Evolutionary conservation across 30 jellyfish, hydroid and myxozoan genomes (phyloP).

Genomic region (Hydra vulgaris): DNA sequence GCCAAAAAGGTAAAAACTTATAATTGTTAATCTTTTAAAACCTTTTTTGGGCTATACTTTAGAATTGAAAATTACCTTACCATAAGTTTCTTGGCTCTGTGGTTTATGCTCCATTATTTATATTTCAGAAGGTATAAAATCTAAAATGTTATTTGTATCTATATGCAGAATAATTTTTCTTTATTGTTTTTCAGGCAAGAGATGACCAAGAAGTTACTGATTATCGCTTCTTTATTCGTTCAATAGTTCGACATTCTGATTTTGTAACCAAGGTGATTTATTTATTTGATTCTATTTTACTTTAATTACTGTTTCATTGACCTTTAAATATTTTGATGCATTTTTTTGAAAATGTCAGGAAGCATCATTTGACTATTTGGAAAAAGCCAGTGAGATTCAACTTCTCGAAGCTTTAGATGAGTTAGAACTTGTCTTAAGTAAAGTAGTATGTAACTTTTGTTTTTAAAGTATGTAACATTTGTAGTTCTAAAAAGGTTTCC

Average conservation of each 20-base stretch:
- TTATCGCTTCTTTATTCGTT: slow-evolving; percentile 68
- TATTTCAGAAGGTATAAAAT: too few relatives aligned
- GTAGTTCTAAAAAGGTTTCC: too few relatives aligned
- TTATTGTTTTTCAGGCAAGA: slow-evolving; percentile 19
- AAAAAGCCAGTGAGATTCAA: slow-evolving; percentile 80
- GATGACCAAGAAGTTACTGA: slow-evolving; percentile 75
- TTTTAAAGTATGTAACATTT: neutral
- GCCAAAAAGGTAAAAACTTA: slow-evolving; percentile 52
- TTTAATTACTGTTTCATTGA: neutral
- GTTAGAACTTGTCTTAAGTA: slow-evolving; percentile 65
- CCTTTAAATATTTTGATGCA: too few relatives aligned
- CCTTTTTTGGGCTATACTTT: too few relatives aligned
- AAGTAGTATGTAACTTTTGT: slow-evolving; percentile 53
- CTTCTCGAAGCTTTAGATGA: slow-evolving; percentile 80
- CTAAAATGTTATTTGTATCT: neutral
- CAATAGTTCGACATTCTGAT: slow-evolving; percentile 76
- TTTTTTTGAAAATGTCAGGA: slow-evolving; percentile 27
- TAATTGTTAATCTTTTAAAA: neutral
- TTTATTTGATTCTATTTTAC: neutral
- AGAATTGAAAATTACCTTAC: too few relatives aligned
- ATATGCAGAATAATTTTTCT: too few relatives aligned
- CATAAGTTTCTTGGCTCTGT: too few relatives aligned
- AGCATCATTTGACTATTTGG: slow-evolving; percentile 82
- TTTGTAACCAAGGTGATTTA: slow-evolving; percentile 57
- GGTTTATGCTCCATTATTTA: too few relatives aligned